Base-by-base conservation (phyloP, 2,888 invertebrate species). In the Blastobasis lacticolella region DNA sequence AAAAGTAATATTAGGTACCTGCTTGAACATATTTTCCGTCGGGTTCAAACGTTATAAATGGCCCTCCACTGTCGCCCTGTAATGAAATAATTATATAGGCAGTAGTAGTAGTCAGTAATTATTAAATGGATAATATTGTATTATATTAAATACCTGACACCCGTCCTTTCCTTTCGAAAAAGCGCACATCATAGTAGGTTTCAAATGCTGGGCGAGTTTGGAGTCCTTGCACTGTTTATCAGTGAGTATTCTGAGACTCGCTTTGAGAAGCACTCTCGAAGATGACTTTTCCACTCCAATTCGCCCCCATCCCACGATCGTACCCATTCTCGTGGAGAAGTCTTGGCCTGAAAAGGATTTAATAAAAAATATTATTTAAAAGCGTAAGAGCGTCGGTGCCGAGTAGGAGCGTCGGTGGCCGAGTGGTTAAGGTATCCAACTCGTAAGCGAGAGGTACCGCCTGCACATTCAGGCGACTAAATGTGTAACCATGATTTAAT, bases 61-160 rank as follows among this genome's bases (percentile, higher is more conserved):
- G 92, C 3, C 92, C 92, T 10, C 92, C 92, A 63, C 92, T 92
- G 64, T 92, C 92, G 10, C 92, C 92, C 92, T 92, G 73, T 38
- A 78, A 70, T 38, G 54, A 23, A 23, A 42, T 40, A 40, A 40
- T 1, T n/a, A 8, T 42, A 42, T 1, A 42, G 10, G 9, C n/a
- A n/a, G n/a, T 7, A 42, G 9, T 42, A 42, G 9, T 40, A 40
- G 41, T 6, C 4, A 40, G 6, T 40, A 40, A 1, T 9, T 6
- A 40, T 23, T 23, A 23, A 23, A 23, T 23, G 23, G 23, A 3
- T 23, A n/a, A 6, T 45, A 36, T 6, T 38, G 37, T 48, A 36
- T 45, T 49, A 53, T n/a, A 23, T 43, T 37, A 38, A 41, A 5
- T 48, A 91, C 92, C 89, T 92, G 91, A 64, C 92, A 92, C 0